These are phyloP conservation scores for Tachuris rubrigastra DNA, from an alignment of 2,113 vertebrate species.

Conservation along the genomic window DNA sequence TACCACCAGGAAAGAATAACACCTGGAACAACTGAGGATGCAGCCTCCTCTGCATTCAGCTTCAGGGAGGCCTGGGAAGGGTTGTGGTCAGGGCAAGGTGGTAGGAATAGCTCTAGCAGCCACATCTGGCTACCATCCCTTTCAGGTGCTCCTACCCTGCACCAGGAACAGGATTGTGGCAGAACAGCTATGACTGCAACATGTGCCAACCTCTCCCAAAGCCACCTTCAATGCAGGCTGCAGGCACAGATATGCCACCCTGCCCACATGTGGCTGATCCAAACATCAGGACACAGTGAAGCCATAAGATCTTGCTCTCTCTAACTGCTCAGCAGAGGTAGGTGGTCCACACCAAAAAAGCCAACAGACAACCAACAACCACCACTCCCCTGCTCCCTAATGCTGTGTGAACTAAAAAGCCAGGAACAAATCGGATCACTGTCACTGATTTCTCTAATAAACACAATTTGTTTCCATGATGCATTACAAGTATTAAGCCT, in stretches of 20 bases:
- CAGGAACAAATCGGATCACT: neutral
- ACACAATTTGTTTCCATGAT: neutral
- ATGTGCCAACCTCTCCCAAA: neutral
- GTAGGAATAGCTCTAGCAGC: neutral
- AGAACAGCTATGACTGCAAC: neutral
- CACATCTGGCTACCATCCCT: neutral
- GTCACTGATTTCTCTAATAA: neutral
- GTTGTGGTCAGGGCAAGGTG: neutral
- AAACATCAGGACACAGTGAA: neutral
- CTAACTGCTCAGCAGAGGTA: neutral
- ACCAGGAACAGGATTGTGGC: neutral
- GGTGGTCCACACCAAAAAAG: neutral
- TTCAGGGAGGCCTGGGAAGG: neutral
- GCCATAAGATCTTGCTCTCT: neutral
- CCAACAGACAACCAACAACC: neutral
- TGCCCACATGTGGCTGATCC: neutral
- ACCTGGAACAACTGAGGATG: neutral
- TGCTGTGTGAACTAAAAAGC: neutral
- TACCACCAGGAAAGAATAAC: neutral
- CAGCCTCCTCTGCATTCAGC: neutral
- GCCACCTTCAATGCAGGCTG: accelerated
- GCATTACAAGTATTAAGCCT: neutral
- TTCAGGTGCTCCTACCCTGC: neutral
- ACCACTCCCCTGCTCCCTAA: neutral
- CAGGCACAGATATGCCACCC: neutral